These are phyloP conservation scores for Myiotriccus ornatus DNA, from an alignment of 2,797 vertebrate species.

Conservation along the genomic window DNA sequence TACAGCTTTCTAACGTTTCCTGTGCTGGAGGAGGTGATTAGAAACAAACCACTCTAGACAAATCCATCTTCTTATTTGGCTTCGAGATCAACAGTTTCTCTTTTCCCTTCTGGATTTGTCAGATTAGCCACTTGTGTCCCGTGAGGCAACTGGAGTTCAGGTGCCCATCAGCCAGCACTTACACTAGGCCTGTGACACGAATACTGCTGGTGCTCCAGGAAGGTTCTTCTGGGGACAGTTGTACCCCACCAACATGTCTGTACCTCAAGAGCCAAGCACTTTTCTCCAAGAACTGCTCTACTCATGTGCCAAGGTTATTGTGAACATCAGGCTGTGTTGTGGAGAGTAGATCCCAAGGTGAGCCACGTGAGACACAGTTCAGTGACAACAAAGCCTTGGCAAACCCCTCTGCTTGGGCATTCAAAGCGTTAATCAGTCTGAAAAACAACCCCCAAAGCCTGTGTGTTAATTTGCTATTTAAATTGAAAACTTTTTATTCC, in stretches of 20 bases:
- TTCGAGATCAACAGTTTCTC: not conserved
- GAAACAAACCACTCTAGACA: not conserved
- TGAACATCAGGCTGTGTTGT: not conserved
- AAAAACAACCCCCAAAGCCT: constrained; percentile 34
- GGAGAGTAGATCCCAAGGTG: not conserved
- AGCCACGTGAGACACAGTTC: not conserved
- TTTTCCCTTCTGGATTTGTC: not conserved
- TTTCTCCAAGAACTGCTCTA: not conserved
- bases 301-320: not conserved
- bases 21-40: not conserved
- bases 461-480: constrained; percentile 58
- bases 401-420: not conserved
- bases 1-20: not conserved
- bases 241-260: not conserved
- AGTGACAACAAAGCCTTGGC: not conserved
- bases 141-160: not conserved
- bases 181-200: not conserved
- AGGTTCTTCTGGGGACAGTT: not conserved
- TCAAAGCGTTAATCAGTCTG: constrained; percentile 21
- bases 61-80: not conserved
- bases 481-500: constrained; percentile 42
- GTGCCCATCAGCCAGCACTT: not conserved
- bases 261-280: not conserved
- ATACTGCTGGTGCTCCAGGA: not conserved
- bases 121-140: not conserved